Base-by-base conservation (phyloP, 1,140 invertebrate species). In the Lepidurus arcticus region DNA sequence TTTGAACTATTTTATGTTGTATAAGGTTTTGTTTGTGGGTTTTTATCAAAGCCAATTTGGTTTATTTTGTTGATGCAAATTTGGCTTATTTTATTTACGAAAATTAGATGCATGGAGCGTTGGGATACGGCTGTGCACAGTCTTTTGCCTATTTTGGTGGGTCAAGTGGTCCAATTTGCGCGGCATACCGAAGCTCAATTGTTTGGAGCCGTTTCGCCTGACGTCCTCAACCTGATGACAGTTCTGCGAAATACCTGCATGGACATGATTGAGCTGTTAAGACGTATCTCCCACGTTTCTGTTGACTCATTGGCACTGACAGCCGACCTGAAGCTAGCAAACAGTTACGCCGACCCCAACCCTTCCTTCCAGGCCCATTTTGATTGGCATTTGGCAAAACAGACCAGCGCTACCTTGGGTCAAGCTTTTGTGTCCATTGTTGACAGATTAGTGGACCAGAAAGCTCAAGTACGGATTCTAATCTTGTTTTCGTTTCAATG, bases 361-460 rank as follows among this genome's bases (percentile, higher is more conserved):
- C 47, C 74, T 73, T 24, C 75, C n/a, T 65, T 79, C 42, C 44
- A 44, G 13, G 42, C 73, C 16, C 77, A 74, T 13, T 75, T 79
- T 8, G 76, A 80, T 44, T 78, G 76, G 81, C 34, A 84, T 82
- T 13, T 84, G 80, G 81, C 84, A 82, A 78, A 84, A 83, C 73
- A 82, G 82, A 78, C 86, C 78, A 83, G 83, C 21, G 82, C 78
- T 44, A 74, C 81, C 44, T 82, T 88, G 8, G 85, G 84, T 7
- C 83, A 84, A 53, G 82, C 84, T 9, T 86, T 87, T 81, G 84
- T 86, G 16, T 84, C 84, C 42, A 81, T 87, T 43, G 84, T 87
- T 7, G 87, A 88, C 80, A 83, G 85, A 42, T 81, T 85, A 43
- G 82, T 86, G 42, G 81, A 80, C 73, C 73, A 80, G 21, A 83